These are phyloP conservation scores for Oxytorus armatus DNA, from an alignment of 2,888 invertebrate species.

Conservation along the genomic window DNA sequence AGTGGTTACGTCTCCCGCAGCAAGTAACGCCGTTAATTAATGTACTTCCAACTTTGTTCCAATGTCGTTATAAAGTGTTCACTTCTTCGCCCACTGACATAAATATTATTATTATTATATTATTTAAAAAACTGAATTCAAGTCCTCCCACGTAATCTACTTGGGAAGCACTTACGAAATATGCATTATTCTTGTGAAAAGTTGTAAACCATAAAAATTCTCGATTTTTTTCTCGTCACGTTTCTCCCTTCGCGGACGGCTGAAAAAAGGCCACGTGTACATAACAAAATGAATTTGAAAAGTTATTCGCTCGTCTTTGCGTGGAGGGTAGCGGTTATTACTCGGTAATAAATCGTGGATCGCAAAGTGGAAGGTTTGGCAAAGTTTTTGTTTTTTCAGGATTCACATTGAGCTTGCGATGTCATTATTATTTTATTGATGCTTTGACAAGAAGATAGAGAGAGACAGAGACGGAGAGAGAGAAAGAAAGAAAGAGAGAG, in stretches of 20 bases:
- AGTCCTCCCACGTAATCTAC: conserved; percentile 9
- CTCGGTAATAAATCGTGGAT: conserved; percentile 48
- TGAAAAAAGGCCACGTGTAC: conserved; percentile 32
- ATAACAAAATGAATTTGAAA: conserved; percentile 55
- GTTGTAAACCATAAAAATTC: neutral
- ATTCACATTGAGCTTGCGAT: conserved; percentile 21
- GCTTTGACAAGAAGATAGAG: neutral
- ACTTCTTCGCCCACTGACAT: conserved; percentile 4
- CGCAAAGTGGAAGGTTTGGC: conserved; percentile 29
- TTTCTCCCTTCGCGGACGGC: neutral
- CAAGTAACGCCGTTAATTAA: neutral
- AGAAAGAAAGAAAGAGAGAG: neutral
- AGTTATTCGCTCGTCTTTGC: conserved; percentile 41
- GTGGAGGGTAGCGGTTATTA: conserved; percentile 22
- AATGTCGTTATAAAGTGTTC: conserved; percentile 26
- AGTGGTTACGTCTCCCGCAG: neutral
- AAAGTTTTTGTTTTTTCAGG: conserved; percentile 8
- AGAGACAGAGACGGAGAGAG: neutral
- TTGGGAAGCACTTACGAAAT: conserved; percentile 10
- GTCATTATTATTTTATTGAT: too few species aligned
- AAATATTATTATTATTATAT: conserved; percentile 9
- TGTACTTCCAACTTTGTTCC: neutral
- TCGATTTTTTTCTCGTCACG: neutral
- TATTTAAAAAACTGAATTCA: conserved; percentile 19
- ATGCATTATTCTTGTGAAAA: conserved; percentile 7